phyloP scores from a whole-genome alignment of 2,113 vertebrate genomes.

The Lontra canadensis region DNA sequence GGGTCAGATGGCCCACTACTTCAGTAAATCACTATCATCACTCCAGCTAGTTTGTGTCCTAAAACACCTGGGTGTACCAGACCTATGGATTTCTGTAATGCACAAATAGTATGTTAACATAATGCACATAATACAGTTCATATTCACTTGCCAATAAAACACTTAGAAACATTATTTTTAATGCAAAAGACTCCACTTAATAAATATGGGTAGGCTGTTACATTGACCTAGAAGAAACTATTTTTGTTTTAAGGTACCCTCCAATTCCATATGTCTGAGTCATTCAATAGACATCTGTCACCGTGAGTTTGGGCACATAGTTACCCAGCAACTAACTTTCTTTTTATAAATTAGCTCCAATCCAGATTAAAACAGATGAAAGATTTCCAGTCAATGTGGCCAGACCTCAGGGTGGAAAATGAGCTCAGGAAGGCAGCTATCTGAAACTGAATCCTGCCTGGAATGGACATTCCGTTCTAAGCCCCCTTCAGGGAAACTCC shows the following conservation, averaged over 20 bases:
- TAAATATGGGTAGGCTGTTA: neutral
- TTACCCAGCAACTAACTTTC: slow-evolving; percentile 59
- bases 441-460: slow-evolving; percentile 68
- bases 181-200: neutral
- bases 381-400: slow-evolving; percentile 46
- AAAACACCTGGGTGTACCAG: neutral
- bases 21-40: slow-evolving; percentile 25
- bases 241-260: slow-evolving; percentile 48
- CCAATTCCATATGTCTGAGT: slow-evolving; percentile 27
- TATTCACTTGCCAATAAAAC: neutral
- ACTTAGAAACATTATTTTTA: neutral
- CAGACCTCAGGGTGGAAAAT: slow-evolving; percentile 56
- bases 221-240: neutral
- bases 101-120: neutral
- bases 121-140: neutral
- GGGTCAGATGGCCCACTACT: neutral
- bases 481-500: slow-evolving; percentile 55
- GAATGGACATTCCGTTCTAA: slow-evolving; percentile 72
- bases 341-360: slow-evolving; percentile 63
- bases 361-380: slow-evolving; percentile 67
- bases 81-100: slow-evolving; percentile 50
- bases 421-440: slow-evolving; percentile 48
- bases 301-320: slow-evolving; percentile 49
- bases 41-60: slow-evolving; percentile 17
- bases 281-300: slow-evolving; percentile 54